Evolutionary conservation across 2,888 invertebrate species (phyloP).

Genomic region (Terebella lapidaria): DNA sequence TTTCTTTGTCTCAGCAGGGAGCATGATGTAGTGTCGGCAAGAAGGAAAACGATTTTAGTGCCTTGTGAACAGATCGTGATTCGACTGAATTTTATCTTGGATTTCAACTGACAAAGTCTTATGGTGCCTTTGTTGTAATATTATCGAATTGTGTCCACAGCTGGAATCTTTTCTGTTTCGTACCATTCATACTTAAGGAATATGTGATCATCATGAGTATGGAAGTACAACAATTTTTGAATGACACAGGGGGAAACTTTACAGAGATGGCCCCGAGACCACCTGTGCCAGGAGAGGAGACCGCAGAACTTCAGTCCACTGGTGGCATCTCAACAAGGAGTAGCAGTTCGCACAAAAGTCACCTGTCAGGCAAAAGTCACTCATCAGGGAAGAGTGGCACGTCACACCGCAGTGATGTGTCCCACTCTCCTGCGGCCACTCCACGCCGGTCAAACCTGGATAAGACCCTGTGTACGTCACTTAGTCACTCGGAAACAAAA

Average conservation of each 20-base stretch:
- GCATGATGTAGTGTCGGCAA: too few species aligned
- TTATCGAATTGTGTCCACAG: background rate
- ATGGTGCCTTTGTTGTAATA: too few species aligned
- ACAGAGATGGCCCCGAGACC: constrained; percentile 47
- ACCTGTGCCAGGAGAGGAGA: constrained; percentile 51
- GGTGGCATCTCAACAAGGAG: constrained; percentile 46
- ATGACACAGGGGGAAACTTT: constrained; percentile 26
- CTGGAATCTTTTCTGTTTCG: background rate
- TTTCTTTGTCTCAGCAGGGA: too few species aligned
- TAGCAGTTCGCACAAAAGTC: constrained; percentile 46
- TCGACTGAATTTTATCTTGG: too few species aligned
- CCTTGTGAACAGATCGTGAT: too few species aligned
- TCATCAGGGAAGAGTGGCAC: constrained; percentile 19
- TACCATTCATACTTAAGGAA: too few species aligned
- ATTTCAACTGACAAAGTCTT: too few species aligned
- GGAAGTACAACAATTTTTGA: constrained; percentile 2
- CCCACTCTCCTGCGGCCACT: constrained; percentile 39
- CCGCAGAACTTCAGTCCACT: constrained; percentile 47
- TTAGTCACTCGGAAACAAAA: constrained; percentile 18
- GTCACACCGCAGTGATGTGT: constrained; percentile 36
- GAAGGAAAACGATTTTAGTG: too few species aligned
- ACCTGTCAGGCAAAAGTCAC: constrained; percentile 21
- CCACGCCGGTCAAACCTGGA: constrained; percentile 47
- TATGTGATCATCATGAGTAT: constrained; percentile 1
- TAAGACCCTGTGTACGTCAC: constrained; percentile 24